phyloP scores from a whole-genome alignment of 1,140 invertebrate genomes.

The Elymnias hypermnestra region DNA sequence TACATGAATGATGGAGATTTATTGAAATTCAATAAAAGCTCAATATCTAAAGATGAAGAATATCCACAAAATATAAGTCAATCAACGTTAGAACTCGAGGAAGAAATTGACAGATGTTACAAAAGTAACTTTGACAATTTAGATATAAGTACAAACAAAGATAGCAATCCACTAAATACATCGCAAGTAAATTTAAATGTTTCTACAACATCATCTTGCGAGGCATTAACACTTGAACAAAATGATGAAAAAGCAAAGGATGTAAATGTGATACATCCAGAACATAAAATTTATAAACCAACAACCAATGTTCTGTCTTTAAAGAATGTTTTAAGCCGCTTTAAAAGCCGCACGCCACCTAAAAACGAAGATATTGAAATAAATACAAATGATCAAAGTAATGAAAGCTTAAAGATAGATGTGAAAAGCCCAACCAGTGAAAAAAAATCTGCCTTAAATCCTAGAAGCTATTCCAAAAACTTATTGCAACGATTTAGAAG shows the following conservation, averaged over 20 bases:
- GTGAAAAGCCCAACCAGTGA: constrained; percentile 57
- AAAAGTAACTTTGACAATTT: constrained; percentile 69
- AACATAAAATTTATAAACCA: constrained; percentile 85
- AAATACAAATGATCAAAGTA: constrained; percentile 52
- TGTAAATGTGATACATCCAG: constrained; percentile 78
- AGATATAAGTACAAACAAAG: constrained; percentile 56
- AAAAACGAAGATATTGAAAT: constrained; percentile 56
- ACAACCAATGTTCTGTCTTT: constrained; percentile 69
- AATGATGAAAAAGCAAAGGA: constrained; percentile 63
- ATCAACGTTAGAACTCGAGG: constrained; percentile 70
- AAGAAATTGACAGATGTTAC: constrained; percentile 72
- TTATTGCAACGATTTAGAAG: constrained; percentile 76
- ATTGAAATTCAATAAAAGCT: constrained; percentile 76
- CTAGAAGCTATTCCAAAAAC: constrained; percentile 73
- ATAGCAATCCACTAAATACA: constrained; percentile 44
- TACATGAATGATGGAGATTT: constrained; percentile 71
- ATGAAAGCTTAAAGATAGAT: constrained; percentile 54
- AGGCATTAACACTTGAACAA: constrained; percentile 54
- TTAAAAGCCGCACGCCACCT: constrained; percentile 59
- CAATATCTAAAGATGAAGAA: constrained; percentile 59
- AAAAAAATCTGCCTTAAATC: constrained; percentile 58
- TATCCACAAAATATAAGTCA: constrained; percentile 72
- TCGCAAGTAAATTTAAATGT: constrained; percentile 55
- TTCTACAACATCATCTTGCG: constrained; percentile 70
- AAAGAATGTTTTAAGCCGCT: constrained; percentile 67